Evolutionary conservation across 1,140 invertebrate genomes (phyloP).

Genomic region (Trialeurodes vaporariorum): DNA sequence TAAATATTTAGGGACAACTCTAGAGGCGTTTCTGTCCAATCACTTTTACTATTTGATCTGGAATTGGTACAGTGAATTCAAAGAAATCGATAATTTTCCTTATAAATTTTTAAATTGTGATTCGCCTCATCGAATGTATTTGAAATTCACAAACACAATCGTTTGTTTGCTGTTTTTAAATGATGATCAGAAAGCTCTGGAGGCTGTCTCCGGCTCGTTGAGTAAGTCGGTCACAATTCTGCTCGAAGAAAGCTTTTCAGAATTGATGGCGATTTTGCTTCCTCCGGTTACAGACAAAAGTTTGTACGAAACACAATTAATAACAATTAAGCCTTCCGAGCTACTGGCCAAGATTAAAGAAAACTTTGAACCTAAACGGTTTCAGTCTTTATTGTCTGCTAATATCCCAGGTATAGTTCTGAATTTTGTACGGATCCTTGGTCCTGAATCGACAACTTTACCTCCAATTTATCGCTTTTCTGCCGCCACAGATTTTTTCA

Average conservation of each 20-base stretch:
- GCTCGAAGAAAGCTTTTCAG: neutral
- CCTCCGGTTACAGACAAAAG: neutral
- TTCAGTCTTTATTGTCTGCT: neutral
- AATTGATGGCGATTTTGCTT: neutral
- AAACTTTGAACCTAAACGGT: neutral
- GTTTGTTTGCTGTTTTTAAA: neutral
- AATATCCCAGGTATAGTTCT: neutral
- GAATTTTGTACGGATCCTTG: neutral
- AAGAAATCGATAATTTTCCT: neutral
- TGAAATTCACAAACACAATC: neutral
- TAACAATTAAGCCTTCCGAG: neutral
- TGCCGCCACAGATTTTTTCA: neutral
- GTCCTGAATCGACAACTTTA: neutral
- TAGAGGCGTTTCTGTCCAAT: neutral
- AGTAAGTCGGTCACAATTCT: neutral
- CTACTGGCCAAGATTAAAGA: neutral
- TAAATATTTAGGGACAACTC: neutral
- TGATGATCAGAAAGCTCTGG: neutral
- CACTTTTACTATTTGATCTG: neutral
- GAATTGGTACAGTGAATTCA: neutral
- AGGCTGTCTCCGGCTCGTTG: neutral
- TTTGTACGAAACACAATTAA: neutral
- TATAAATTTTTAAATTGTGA: neutral
- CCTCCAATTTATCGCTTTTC: neutral
- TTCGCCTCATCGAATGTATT: neutral